phyloP scores from a whole-genome alignment of 2,113 vertebrate genomes.

The Aegithalos caudatus region DNA sequence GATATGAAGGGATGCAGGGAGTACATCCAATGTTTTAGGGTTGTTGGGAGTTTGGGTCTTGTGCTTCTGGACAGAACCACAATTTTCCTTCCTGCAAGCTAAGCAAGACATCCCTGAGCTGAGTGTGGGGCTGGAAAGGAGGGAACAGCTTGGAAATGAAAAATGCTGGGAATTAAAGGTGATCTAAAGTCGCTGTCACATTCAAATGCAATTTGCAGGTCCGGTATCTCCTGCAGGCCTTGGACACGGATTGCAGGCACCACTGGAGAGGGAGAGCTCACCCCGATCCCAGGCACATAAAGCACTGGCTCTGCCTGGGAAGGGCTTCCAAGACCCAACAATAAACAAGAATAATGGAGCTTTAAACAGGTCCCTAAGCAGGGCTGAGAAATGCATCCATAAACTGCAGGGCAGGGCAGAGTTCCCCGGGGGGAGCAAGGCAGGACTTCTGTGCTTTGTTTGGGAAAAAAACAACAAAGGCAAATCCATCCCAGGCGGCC shows the following conservation, averaged over 20 bases:
- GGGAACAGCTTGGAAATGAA: not conserved
- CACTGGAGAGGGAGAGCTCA: not conserved
- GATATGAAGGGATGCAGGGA: not conserved
- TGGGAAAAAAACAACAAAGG: not conserved
- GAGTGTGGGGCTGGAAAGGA: not conserved
- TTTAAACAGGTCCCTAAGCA: not conserved
- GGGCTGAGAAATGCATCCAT: not conserved
- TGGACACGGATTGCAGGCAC: not conserved
- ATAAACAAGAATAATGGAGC: conserved; percentile 33
- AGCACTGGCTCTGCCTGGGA: not conserved
- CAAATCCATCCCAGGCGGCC: not conserved
- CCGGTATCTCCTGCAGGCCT: not conserved
- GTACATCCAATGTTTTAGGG: not conserved
- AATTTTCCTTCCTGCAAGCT: not conserved
- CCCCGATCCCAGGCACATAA: not conserved
- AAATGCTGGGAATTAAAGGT: conserved; percentile 21
- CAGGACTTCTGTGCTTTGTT: no score
- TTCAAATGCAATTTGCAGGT: not conserved
- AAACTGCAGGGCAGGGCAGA: not conserved
- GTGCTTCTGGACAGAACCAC: not conserved
- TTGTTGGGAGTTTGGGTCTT: not conserved
- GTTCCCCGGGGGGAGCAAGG: not conserved
- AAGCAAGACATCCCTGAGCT: not conserved
- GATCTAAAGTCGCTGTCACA: not conserved
- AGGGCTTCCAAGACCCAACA: not conserved